These are phyloP conservation scores for Eumeta japonica DNA, from an alignment of 1,140 invertebrate species.

Conservation along the genomic window DNA sequence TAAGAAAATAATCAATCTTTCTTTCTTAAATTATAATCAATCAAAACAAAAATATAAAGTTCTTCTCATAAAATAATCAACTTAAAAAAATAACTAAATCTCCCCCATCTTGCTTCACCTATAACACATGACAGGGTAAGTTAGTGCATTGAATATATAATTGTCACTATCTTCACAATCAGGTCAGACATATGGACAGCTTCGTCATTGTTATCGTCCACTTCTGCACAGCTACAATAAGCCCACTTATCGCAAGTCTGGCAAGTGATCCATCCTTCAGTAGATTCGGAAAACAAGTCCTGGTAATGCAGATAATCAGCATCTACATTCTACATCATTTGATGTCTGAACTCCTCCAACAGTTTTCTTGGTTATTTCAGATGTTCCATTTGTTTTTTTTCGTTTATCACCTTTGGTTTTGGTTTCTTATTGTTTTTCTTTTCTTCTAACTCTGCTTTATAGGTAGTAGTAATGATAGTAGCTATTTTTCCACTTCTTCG, in stretches of 20 bases:
- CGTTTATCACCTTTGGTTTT: neutral
- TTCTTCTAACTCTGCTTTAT: conserved; percentile 15
- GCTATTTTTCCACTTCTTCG: conserved; percentile 12
- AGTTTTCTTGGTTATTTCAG: neutral
- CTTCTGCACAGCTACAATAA: conserved; percentile 20
- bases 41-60: too few relatives aligned
- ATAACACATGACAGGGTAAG: neutral
- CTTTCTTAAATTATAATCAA: too few relatives aligned
- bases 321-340: conserved; percentile 11
- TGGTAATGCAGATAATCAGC: conserved; percentile 13
- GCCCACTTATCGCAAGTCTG: conserved; percentile 18
- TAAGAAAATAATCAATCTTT: too few relatives aligned
- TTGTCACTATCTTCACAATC: conserved; percentile 1
- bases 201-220: conserved; percentile 18
- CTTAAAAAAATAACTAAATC: neutral
- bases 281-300: conserved; percentile 15
- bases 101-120: neutral
- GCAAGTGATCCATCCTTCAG: conserved; percentile 19
- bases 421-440: conserved; percentile 7
- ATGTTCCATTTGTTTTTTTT: neutral
- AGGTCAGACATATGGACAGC: conserved; percentile 9
- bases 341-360: neutral
- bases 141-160: neutral
- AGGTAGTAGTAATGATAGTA: conserved; percentile 9
- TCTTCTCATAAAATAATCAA: too few relatives aligned